These are phyloP conservation scores for Thecocarcelia acutangulata DNA, from an alignment of 2,888 invertebrate species.

Conservation along the genomic window DNA sequence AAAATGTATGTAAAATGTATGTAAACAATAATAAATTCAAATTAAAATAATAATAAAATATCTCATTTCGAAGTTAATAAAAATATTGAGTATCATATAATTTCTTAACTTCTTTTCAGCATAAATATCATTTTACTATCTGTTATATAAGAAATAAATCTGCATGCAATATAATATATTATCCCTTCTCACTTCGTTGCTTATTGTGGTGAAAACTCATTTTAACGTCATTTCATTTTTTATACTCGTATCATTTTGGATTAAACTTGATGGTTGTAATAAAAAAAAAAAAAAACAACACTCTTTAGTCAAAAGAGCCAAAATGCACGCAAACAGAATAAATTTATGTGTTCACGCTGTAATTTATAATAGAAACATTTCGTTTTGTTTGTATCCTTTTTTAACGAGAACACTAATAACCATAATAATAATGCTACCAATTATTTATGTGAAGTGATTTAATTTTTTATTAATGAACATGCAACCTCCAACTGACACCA, in stretches of 20 bases:
- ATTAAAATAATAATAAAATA: too few species aligned
- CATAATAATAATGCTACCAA: constrained; percentile 34
- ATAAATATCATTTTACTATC: too few species aligned
- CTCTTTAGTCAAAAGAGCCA: constrained; percentile 12
- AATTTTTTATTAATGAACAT: constrained; percentile 51
- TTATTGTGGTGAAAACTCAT: constrained; percentile 25
- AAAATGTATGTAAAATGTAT: too few species aligned
- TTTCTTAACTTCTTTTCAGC: too few species aligned
- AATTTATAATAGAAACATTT: constrained; percentile 30
- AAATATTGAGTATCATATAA: too few species aligned
- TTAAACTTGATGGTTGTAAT: constrained; percentile 30
- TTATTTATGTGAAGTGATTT: constrained; percentile 38
- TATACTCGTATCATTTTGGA: constrained; percentile 18
- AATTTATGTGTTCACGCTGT: constrained; percentile 19
- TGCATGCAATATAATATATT: constrained; percentile 6
- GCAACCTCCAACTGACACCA: constrained; percentile 8
- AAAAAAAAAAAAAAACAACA: constrained; percentile 2
- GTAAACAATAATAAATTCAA: too few species aligned
- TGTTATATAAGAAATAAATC: background rate
- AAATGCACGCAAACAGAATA: constrained; percentile 21
- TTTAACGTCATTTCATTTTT: constrained; percentile 31
- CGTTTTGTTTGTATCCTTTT: background rate
- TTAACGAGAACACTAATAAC: constrained; percentile 10
- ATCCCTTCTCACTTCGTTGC: background rate
- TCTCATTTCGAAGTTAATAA: too few species aligned